These are phyloP conservation scores for Cyclina sinensis DNA, from an alignment of 1,140 invertebrate genomes.

Conservation along the genomic window DNA sequence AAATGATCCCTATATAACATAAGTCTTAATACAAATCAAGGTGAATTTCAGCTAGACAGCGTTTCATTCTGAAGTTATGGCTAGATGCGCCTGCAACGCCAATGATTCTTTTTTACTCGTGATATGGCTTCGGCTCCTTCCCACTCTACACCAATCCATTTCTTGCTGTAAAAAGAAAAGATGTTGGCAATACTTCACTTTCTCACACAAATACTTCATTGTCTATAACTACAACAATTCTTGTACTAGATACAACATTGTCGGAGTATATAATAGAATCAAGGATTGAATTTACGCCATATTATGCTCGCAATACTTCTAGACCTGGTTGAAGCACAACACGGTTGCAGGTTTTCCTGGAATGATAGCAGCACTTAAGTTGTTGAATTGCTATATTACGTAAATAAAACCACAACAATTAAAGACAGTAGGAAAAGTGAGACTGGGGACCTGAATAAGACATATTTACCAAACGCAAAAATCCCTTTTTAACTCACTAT, in stretches of 20 bases:
- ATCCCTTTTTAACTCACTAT: too few species aligned
- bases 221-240: not conserved
- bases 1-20: too few species aligned
- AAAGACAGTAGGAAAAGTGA: too few species aligned
- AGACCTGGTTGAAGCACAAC: constrained; percentile 41
- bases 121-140: constrained; percentile 56
- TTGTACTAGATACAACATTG: not conserved
- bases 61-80: constrained; percentile 28
- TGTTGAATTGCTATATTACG: not conserved
- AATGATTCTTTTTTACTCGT: constrained; percentile 48
- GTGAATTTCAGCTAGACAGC: constrained; percentile 51
- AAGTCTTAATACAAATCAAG: too few species aligned
- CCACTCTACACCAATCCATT: constrained; percentile 56
- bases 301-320: constrained; percentile 38
- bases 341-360: constrained; percentile 56
- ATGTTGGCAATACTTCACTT: not conserved
- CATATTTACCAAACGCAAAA: too few species aligned
- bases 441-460: too few species aligned
- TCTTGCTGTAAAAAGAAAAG: constrained; percentile 32
- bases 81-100: constrained; percentile 25
- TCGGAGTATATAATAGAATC: constrained; percentile 65
- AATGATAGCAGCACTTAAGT: not conserved
- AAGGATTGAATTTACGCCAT: constrained; percentile 75
- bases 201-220: not conserved
- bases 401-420: too few species aligned